A percentile compares a stretch with the other conserved stretches of the same genome.
Conservation (phyloP, 2,888 invertebrate genomes). For the Lasius fuliginosus region DNA sequence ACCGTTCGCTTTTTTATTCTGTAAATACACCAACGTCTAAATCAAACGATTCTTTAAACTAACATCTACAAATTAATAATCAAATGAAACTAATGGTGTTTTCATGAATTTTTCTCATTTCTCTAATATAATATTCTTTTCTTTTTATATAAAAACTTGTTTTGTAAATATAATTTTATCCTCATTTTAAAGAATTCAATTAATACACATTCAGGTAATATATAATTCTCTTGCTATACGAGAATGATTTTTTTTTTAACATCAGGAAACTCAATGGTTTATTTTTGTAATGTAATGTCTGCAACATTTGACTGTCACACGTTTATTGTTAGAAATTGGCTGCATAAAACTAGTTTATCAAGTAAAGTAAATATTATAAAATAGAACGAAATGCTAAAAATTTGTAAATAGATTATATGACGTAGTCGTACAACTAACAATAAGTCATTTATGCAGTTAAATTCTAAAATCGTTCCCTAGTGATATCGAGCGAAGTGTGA, state of each 20-base stretch:
- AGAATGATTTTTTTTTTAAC: slow-evolving; percentile 17
- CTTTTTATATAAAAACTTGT: neutral
- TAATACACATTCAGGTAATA: neutral
- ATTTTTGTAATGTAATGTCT: neutral
- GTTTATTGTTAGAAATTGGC: neutral
- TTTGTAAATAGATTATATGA: too few relatives aligned
- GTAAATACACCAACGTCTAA: slow-evolving; percentile 35
- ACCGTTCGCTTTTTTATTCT: neutral
- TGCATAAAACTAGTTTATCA: neutral
- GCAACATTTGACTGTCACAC: neutral
- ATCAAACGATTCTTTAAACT: neutral
- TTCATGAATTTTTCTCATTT: neutral
- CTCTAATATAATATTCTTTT: neutral
- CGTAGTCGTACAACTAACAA: neutral
- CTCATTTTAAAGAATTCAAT: neutral
- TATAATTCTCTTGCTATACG: neutral
- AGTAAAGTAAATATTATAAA: neutral
- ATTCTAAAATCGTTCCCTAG: neutral
- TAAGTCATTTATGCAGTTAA: neutral
- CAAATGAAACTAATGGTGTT: neutral
- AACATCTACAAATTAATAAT: neutral
- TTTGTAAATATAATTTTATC: neutral
- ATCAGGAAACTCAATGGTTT: neutral
- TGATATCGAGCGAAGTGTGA: neutral
- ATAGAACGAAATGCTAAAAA: neutral